Evolutionary conservation across 2,797 vertebrate species (phyloP).

Genomic region (Otolemur crassicaudatus): DNA sequence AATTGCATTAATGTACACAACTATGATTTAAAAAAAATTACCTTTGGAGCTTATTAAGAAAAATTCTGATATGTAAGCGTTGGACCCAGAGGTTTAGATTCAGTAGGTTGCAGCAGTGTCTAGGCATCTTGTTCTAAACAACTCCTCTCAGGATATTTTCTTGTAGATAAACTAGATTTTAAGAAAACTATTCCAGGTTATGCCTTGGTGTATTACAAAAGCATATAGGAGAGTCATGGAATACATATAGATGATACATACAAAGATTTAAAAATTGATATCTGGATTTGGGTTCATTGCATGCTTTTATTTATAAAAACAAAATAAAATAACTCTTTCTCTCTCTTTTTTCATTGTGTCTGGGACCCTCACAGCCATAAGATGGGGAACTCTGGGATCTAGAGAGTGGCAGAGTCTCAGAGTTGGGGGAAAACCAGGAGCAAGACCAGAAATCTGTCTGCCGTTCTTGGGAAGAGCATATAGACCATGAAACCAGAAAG

Average conservation of each 20-base stretch:
- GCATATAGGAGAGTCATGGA: neutral
- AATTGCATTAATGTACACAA: no score
- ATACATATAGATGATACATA: neutral
- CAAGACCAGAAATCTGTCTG: neutral
- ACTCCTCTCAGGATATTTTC: neutral
- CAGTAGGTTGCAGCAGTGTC: neutral
- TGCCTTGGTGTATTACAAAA: neutral
- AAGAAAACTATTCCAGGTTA: neutral
- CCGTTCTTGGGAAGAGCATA: neutral
- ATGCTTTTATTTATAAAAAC: neutral
- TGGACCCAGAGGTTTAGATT: neutral
- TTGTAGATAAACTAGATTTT: neutral
- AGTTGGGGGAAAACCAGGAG: neutral
- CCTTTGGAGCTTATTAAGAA: neutral
- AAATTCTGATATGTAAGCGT: neutral
- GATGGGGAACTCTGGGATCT: neutral
- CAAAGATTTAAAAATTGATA: slow-evolving; percentile 10
- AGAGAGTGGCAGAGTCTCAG: neutral
- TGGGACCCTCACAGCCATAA: neutral
- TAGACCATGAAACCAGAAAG: neutral
- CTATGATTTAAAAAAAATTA: neutral
- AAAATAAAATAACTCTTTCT: neutral
- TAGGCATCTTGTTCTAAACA: neutral
- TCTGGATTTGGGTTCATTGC: neutral
- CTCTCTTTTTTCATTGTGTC: neutral